Conservation (phyloP, 2,888 invertebrate genomes). For the Frankliniella fusca region DNA sequence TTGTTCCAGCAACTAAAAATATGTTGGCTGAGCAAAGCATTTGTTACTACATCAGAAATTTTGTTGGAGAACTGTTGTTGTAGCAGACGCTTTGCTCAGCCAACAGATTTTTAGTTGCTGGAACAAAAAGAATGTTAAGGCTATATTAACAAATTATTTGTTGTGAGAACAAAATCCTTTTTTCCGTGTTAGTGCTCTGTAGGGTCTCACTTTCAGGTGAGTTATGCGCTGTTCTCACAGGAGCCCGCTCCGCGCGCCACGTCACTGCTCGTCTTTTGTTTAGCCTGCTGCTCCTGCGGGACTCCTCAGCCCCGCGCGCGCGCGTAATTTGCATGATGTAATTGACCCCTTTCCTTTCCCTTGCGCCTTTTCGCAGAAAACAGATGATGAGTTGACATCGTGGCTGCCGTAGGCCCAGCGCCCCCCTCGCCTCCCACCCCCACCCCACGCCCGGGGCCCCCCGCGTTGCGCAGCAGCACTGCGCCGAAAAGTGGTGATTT, state of each 20-base stretch:
- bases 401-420: neutral
- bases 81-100: no score
- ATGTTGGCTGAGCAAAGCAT: no score
- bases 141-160: no score
- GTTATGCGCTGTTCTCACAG: conserved; percentile 14
- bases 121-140: no score
- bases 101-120: no score
- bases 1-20: no score
- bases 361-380: conserved; percentile 15
- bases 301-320: neutral
- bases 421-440: neutral
- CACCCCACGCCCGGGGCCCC: neutral
- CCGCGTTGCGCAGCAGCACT: conserved; percentile 1
- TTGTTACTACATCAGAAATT: no score
- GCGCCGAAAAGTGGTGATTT: neutral
- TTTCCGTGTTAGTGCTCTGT: no score
- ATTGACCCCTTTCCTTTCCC: conserved; percentile 2
- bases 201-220: no score
- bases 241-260: neutral
- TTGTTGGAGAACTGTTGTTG: no score
- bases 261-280: neutral
- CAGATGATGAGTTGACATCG: neutral
- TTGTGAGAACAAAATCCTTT: no score
- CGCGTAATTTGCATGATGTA: conserved; percentile 20
- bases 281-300: neutral